Evolutionary conservation across 2,797 vertebrate genomes (phyloP).

Genomic region (Nannoperca obscura): DNA sequence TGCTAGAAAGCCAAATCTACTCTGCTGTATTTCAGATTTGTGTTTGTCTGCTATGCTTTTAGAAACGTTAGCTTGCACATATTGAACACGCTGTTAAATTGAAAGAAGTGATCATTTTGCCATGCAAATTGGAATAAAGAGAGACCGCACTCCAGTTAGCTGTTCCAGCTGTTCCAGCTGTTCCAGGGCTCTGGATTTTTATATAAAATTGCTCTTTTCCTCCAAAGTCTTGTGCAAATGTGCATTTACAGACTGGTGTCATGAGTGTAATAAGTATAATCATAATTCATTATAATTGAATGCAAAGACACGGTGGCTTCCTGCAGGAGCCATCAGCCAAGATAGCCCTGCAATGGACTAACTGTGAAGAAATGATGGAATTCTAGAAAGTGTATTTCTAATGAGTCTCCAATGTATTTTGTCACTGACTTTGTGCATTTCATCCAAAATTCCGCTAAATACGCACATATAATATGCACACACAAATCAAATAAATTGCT

Average conservation of each 20-base stretch:
- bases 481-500: neutral
- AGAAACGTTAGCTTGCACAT: slow-evolving; percentile 40
- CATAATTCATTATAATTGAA: slow-evolving; percentile 54
- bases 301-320: slow-evolving; percentile 27
- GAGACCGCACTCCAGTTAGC: slow-evolving; percentile 36
- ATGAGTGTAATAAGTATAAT: slow-evolving; percentile 37
- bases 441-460: neutral
- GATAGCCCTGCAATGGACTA: neutral
- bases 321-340: slow-evolving; percentile 29
- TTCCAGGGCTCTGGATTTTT: slow-evolving; percentile 48
- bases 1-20: slow-evolving; percentile 31
- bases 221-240: slow-evolving; percentile 47
- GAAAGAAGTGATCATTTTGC: slow-evolving; percentile 62
- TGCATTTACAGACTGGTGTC: slow-evolving; percentile 54
- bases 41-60: slow-evolving; percentile 47
- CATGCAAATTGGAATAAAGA: slow-evolving; percentile 55
- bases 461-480: neutral
- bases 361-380: slow-evolving; percentile 8
- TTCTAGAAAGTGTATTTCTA: neutral
- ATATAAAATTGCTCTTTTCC: slow-evolving; percentile 44
- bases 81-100: slow-evolving; percentile 61
- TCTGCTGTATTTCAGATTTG: slow-evolving; percentile 38
- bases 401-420: slow-evolving; percentile 1
- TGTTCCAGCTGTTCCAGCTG: slow-evolving; percentile 39
- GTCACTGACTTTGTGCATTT: neutral